Conservation (phyloP, 2,797 vertebrate species). For the Nannoperca australis region DNA sequence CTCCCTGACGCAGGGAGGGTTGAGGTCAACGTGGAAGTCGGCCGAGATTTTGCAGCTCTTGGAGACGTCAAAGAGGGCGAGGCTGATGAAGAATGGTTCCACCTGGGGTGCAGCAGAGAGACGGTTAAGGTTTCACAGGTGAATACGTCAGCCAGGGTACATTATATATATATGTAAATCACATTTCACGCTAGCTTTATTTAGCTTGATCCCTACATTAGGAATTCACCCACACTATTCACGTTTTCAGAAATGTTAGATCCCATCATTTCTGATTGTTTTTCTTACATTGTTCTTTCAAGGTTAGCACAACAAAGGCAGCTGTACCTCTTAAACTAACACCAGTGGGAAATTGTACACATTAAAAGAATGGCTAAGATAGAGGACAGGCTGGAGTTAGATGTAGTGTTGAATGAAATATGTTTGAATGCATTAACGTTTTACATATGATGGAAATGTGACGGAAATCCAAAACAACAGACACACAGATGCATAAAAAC, state of each 20-base stretch:
- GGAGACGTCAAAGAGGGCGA: slow-evolving; percentile 93
- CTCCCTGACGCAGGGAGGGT: slow-evolving; percentile 89
- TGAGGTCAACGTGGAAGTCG: slow-evolving; percentile 96
- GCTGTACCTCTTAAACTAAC: background rate
- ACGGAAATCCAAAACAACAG: background rate
- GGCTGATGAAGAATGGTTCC: slow-evolving; percentile 96
- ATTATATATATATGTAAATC: background rate
- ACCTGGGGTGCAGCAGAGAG: slow-evolving; percentile 81
- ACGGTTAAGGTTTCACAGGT: background rate
- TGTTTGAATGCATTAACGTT: background rate
- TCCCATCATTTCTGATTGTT: background rate
- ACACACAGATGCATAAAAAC: background rate
- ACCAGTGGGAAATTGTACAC: background rate
- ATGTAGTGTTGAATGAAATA: background rate
- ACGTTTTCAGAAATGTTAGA: background rate
- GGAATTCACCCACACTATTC: background rate
- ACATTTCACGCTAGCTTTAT: background rate
- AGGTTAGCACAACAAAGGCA: background rate
- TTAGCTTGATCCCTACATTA: background rate
- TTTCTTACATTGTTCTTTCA: background rate
- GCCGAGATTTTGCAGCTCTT: slow-evolving; percentile 97
- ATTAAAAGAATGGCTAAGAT: too few species aligned
- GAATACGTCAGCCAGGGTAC: background rate
- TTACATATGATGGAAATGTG: too few species aligned
- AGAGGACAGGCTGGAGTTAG: background rate